A percentile compares a stretch with the other conserved stretches of the same genome.
phyloP scores from a whole-genome alignment of 2,797 vertebrate species.

The Macropodus opercularis region DNA sequence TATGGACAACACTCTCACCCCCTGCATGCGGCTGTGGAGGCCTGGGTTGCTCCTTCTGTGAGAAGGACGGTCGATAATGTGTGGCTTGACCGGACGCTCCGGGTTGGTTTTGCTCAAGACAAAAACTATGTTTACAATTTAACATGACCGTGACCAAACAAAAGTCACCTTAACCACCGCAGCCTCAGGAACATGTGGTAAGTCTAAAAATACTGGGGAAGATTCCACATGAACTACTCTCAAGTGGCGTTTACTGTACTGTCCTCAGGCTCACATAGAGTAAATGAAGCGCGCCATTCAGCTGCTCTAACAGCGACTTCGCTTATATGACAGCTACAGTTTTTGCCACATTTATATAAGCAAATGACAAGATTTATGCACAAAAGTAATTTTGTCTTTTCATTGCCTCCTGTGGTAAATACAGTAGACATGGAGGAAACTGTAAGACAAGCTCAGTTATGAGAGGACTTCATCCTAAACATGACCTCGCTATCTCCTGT shows the following conservation, averaged over 20 bases:
- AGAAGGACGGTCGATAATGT: no score
- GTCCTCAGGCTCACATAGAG: constrained; percentile 33
- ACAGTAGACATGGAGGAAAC: no score
- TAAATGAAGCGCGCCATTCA: not conserved
- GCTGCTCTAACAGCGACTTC: not conserved
- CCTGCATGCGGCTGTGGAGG: no score
- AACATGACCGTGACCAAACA: constrained; percentile 37
- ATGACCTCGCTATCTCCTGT: not conserved
- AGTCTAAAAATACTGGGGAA: constrained; percentile 70
- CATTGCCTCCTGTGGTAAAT: not conserved
- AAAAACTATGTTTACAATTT: constrained; percentile 28
- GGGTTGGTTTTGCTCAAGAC: constrained; percentile 21
- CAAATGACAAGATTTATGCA: not conserved
- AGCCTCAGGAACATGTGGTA: constrained; percentile 36
- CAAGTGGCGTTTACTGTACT: constrained; percentile 45
- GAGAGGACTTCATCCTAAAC: not conserved
- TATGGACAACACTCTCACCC: no score
- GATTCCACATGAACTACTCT: constrained; percentile 65
- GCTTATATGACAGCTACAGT: not conserved
- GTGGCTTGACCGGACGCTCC: not conserved
- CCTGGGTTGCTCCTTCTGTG: no score
- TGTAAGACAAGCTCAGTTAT: not conserved
- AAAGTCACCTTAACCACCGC: constrained; percentile 59
- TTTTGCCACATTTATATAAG: not conserved
- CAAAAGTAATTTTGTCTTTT: not conserved